Base-by-base conservation (phyloP, 1,140 invertebrate species). In the Campodea augens region DNA sequence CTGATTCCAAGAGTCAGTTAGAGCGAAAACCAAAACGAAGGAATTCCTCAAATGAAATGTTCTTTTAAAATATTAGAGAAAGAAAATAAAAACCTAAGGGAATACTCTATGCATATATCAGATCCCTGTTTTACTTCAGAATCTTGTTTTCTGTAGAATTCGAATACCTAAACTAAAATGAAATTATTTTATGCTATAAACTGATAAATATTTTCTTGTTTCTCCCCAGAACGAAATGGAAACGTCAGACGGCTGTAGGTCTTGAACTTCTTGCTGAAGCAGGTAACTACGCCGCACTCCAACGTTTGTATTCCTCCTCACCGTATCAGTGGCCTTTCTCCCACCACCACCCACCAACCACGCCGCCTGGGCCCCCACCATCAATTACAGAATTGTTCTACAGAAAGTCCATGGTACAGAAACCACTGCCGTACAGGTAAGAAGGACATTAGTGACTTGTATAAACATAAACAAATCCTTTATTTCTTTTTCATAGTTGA, bases 201-300 rank as follows among this genome's bases (percentile, higher is more conserved):
- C 4, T 27, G 5, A 10, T 43, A 15, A 29, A 43, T 46, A 25
- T n/a, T 46, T 12, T 24, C n/a, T 43, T 47, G 13, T 38, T 39
- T 22, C 46, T 43, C 45, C 50, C 47, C 58, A 75, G 73, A 56
- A 78, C 75, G 23, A 78, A 78, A 58, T 78, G 75, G 75, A 78
- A 78, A 55, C 61, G 75, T 13, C 75, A 78, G 60, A 74, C 73
- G 1, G 72, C 74, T 0, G 75, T 78, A 0, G 75, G 75, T 2
- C 57, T 75, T 38, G 75, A 78, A 55, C 60, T 78, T 5, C 51
- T 78, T 22, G 67, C 71, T 1, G 75, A 78, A 51, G 72, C 73
- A 0, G 70, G 70, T 3, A 78, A 75, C 57, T 70, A 69, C 48
- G 72, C 72, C 2, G 74, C 73, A 4, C 68, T 78, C 2, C 73